Evolutionary conservation across 2,888 invertebrate species (phyloP).

Genomic region (Biston stratarius): DNA sequence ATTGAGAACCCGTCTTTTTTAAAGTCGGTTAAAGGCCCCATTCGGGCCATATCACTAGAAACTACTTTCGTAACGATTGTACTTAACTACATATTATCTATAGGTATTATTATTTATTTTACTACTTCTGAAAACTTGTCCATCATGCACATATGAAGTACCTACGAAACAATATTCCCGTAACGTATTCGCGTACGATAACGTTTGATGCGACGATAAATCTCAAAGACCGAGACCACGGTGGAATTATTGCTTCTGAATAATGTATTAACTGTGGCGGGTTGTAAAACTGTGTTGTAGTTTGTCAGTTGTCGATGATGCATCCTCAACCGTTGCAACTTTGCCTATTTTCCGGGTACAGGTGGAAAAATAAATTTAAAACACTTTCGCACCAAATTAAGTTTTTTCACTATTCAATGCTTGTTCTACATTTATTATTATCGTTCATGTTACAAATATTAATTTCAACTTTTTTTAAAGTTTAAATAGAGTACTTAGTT

Average conservation of each 20-base stretch:
- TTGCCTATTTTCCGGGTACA: slow-evolving; percentile 23
- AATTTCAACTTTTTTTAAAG: too few species aligned
- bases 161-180: slow-evolving; percentile 37
- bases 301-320: slow-evolving; percentile 41
- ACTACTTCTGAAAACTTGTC: not conserved
- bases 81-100: not conserved
- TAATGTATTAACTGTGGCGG: slow-evolving; percentile 76
- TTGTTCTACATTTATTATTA: too few species aligned
- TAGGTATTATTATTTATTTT: not conserved
- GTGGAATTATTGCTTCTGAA: slow-evolving; percentile 80
- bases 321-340: slow-evolving; percentile 30
- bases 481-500: too few species aligned
- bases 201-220: slow-evolving; percentile 74
- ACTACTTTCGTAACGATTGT: not conserved
- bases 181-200: slow-evolving; percentile 57
- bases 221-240: slow-evolving; percentile 71
- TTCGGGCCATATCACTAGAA: too few species aligned
- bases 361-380: not conserved
- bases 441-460: too few species aligned
- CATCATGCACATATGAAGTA: slow-evolving; percentile 2
- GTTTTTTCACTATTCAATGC: too few species aligned
- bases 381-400: not conserved
- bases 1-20: too few species aligned
- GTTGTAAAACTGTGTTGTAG: slow-evolving; percentile 71
- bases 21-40: too few species aligned